Base-by-base conservation (phyloP, 2,113 vertebrate species). In the Apus apus region DNA sequence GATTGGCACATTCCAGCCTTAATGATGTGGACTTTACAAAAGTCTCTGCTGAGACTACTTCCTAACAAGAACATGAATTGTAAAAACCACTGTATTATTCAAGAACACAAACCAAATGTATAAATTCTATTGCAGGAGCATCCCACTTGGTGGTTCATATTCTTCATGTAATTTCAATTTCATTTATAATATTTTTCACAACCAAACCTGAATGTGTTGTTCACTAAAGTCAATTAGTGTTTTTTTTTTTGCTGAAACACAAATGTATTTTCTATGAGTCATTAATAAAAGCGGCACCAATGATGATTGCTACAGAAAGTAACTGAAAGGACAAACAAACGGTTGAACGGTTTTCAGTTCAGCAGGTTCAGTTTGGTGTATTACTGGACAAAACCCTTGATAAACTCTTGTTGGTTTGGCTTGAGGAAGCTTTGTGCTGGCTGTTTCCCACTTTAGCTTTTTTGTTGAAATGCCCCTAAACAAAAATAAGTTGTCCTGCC, bases 401-500 rank as follows among this genome's bases (percentile, higher is more conserved):
- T 92, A 91, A 93, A 73, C 70, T 96, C 61, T 46, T 46, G 15
- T 72, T 36, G 64, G 61, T 85, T 89, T 96, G 88, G 82, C 94
- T 94, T 79, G 82, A 96, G 95, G 96, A 96, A 96, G 87, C 88
- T 88, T 72, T 60, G 66, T 95, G 86, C 96, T 0, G 65, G 76
- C 90, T 76, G 74, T 96, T 97, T 97, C 94, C 98, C 80, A 68
- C 91, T 96, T 97, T 94, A 90, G 97, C 94, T 91, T 94, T 97
- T 97, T 97, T 96, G 48, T 92, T 97, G 92, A 97, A 98, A 97
- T 98, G 96, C 91, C 94, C 90, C 94, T 91, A 92, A 95, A 94
- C 94, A 96, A 97, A 98, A 98, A 98, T 98, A 97, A 97, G 68
- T 93, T 75, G 66, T 97, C 75, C 68, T 84, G 88, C 81, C 90